These are phyloP conservation scores for Carassius gibelio DNA, from an alignment of 2,113 vertebrate genomes.

Conservation along the genomic window DNA sequence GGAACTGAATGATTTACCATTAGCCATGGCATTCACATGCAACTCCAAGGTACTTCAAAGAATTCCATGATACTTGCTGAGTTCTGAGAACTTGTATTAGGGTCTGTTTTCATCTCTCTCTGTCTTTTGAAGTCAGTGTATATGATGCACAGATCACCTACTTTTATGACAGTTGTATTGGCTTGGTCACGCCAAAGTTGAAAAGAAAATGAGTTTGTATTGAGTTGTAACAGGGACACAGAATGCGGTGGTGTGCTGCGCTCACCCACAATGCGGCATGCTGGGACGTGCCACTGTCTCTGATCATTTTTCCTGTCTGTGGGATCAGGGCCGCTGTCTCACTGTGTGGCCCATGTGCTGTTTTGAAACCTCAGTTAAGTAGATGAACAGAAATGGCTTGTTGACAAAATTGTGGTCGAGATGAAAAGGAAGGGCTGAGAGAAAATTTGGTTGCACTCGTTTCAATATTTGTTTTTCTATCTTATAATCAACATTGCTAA, in stretches of 20 bases:
- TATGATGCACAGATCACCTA: background rate
- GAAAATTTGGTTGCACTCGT: slow-evolving; percentile 18
- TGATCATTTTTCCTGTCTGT: slow-evolving; percentile 58
- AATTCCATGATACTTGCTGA: background rate
- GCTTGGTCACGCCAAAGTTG: background rate
- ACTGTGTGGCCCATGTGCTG: slow-evolving; percentile 68
- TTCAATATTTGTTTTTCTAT: slow-evolving; percentile 39
- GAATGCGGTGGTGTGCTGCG: background rate
- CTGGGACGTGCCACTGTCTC: slow-evolving; percentile 59
- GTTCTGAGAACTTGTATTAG: background rate
- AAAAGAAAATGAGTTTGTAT: background rate
- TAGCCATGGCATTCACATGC: background rate
- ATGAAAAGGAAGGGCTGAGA: slow-evolving; percentile 44
- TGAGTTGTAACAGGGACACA: background rate
- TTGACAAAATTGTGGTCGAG: slow-evolving; percentile 40
- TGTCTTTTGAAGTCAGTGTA: background rate
- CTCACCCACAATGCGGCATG: slow-evolving; percentile 30
- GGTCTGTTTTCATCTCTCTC: background rate
- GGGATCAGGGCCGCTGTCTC: slow-evolving; percentile 61
- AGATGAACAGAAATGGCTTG: slow-evolving; percentile 54
- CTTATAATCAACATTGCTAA: slow-evolving; percentile 26
- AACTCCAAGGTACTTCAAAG: background rate
- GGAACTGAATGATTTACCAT: background rate
- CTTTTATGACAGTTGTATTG: background rate
- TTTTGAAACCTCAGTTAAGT: slow-evolving; percentile 58